Conservation (phyloP, 2,888 invertebrate genomes). For the Xestoiulus laeticollis region DNA sequence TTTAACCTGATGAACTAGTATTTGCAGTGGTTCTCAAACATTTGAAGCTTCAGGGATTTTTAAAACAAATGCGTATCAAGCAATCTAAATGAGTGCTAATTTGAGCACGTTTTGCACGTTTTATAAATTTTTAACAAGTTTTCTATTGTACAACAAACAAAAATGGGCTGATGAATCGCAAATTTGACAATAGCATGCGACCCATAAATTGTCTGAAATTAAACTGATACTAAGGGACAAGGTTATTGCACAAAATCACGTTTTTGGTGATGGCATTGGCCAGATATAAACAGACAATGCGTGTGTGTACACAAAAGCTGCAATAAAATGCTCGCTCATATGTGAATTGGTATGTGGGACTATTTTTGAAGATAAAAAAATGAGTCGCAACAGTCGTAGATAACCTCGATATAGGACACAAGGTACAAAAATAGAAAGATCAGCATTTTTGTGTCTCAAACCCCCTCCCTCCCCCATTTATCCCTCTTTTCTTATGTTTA, state of each 20-base stretch:
- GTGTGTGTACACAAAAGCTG: not conserved
- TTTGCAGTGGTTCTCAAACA: too few relatives aligned
- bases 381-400: not conserved
- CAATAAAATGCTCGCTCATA: not conserved
- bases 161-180: not conserved
- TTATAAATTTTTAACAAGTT: not conserved
- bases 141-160: not conserved
- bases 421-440: conserved; percentile 6
- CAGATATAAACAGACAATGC: conserved; percentile 5
- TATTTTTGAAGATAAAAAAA: conserved; percentile 12
- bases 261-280: not conserved
- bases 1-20: too few relatives aligned
- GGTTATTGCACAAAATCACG: conserved; percentile 4
- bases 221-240: not conserved
- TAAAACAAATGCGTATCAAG: too few relatives aligned
- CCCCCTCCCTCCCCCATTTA: too few relatives aligned
- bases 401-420: not conserved
- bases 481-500: not conserved
- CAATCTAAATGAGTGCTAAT: too few relatives aligned
- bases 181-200: not conserved
- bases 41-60: too few relatives aligned
- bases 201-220: not conserved
- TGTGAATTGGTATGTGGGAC: conserved; percentile 13
- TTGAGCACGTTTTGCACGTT: too few relatives aligned
- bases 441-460: not conserved